Base-by-base conservation (phyloP, 2,888 invertebrate species). In the Strigamia maritima region DNA sequence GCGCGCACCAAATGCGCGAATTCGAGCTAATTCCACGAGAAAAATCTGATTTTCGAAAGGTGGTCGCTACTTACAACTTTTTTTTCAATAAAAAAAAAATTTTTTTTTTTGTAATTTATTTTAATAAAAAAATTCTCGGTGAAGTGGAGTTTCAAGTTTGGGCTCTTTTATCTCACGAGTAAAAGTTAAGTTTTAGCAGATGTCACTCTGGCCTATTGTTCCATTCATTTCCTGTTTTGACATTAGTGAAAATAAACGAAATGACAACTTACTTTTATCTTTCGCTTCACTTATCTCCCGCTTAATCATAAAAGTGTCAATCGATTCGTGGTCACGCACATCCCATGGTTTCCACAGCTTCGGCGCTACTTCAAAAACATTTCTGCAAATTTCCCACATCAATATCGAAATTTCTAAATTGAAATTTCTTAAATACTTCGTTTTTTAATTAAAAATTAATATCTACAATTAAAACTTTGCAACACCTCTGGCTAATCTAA, bases 211-310 rank as follows among this genome's bases (percentile, higher is more conserved):
- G 24, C 7, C 26, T 24, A 28, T 70, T 70, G 70, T 70, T 70
- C 1, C 28, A 28, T 26, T 70, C 70, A 28, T 28, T 70, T 70
- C 70, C 70, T 70, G 70, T 70, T 70, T 70, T 70, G 70, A 70
- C 70, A 70, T n/a, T 70, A 19, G 49, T 10, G 54, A 28, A 70
- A 70, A 70, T 70, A 70, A 70, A 70, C 24, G 70, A 70, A 70
- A 70, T 70, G 70, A 70, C 70, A 70, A 70, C 70, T 70, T 70
- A 70, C 70, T 70, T n/a, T 70, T 70, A 70, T 70, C 70, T 70
- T 60, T 70, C 70, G 70, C 70, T 28, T 70, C 70, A 70, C 70
- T 70, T 70, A 70, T 70, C 70, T 70, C 24, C 26, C 28, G 70
- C 70, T 70, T 70, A 70, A 70, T 70, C 70, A 70, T 26, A 70